Evolutionary conservation across 2,888 invertebrate species (phyloP).

Genomic region (Euplagia quadripunctaria): DNA sequence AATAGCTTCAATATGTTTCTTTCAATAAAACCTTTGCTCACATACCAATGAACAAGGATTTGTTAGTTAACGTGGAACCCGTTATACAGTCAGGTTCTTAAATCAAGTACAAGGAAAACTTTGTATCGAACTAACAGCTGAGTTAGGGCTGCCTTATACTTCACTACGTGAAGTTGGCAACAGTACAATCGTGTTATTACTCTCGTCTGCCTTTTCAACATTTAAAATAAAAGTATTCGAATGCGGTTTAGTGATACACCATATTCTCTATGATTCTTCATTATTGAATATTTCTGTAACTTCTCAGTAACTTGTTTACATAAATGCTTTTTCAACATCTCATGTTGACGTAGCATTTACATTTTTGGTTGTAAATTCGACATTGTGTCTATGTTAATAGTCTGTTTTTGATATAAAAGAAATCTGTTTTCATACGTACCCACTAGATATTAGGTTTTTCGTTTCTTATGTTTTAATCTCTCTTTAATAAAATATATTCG

Average conservation of each 20-base stretch:
- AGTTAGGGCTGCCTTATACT: slow-evolving; percentile 37
- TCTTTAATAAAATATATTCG: no score
- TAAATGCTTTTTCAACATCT: no score
- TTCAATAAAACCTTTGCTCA: slow-evolving; percentile 20
- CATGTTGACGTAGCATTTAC: no score
- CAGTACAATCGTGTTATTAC: slow-evolving; percentile 21
- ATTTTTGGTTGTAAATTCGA: no score
- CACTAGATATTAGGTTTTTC: no score
- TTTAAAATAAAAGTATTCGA: slow-evolving; percentile 6
- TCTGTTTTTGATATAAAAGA: no score
- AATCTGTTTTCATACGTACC: no score
- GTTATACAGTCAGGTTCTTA: slow-evolving; percentile 54
- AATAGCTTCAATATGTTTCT: background rate
- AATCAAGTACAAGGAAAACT: slow-evolving; percentile 63
- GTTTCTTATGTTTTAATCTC: no score
- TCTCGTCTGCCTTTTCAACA: slow-evolving; percentile 23
- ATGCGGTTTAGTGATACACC: background rate
- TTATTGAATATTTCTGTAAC: background rate
- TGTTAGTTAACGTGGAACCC: slow-evolving; percentile 50
- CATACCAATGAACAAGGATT: slow-evolving; percentile 40
- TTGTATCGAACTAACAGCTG: slow-evolving; percentile 53
- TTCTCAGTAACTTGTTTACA: no score
- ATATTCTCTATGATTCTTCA: background rate
- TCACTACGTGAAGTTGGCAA: slow-evolving; percentile 30
- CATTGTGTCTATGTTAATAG: no score